phyloP scores from a whole-genome alignment of 2,888 invertebrate genomes.

The Thereva nobilitata region DNA sequence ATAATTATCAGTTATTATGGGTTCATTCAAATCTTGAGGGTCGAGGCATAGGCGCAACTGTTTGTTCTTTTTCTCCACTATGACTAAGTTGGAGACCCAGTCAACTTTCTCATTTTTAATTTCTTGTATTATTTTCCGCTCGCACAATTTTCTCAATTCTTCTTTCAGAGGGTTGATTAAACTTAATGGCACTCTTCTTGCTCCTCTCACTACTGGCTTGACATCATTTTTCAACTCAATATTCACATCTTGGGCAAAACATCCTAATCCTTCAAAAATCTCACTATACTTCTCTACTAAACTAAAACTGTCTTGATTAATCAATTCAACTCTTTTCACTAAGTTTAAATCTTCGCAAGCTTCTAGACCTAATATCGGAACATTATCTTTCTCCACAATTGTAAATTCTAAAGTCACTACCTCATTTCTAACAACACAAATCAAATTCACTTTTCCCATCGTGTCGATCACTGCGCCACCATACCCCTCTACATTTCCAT shows the following conservation, averaged over 20 bases:
- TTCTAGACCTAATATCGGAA: constrained; percentile 24
- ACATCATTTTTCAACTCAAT: constrained; percentile 35
- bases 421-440: constrained; percentile 1
- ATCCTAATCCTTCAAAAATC: constrained; percentile 35
- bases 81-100: constrained; percentile 28
- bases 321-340: constrained; percentile 29
- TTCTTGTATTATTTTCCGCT: constrained; percentile 17
- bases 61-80: not conserved
- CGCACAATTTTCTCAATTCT: constrained; percentile 19
- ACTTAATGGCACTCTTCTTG: constrained; percentile 5
- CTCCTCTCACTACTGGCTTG: constrained; percentile 29
- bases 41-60: constrained; percentile 36
- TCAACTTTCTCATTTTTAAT: constrained; percentile 14
- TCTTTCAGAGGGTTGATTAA: not conserved
- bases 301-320: not conserved
- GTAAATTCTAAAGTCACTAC: not conserved
- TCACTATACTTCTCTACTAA: constrained; percentile 27
- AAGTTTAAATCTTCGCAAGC: constrained; percentile 31
- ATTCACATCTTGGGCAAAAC: constrained; percentile 24
- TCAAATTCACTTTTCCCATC: constrained; percentile 3
- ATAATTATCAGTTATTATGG: too few species aligned
- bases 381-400: not conserved
- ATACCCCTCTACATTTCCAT: too few species aligned
- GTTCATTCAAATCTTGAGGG: constrained; percentile 33
- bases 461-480: constrained; percentile 22